phyloP scores from a whole-genome alignment of 2,888 invertebrate genomes.

The Erebia ligea region DNA sequence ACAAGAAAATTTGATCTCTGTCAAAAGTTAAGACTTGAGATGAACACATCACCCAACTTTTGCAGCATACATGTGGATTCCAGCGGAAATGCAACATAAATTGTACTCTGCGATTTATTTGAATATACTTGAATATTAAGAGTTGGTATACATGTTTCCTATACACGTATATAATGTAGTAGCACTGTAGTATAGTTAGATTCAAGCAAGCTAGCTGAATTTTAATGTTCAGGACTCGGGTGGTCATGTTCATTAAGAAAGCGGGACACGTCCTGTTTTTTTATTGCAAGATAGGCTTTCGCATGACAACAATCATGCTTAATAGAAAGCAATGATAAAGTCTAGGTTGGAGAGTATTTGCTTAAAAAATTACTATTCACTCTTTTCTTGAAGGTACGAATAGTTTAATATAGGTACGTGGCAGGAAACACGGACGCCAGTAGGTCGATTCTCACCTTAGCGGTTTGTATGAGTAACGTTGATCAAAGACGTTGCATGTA shows the following conservation, averaged over 20 bases:
- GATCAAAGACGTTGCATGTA: too few relatives aligned
- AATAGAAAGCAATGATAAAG: too few relatives aligned
- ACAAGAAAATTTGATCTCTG: neutral
- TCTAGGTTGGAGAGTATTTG: too few relatives aligned
- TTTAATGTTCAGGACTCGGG: constrained; percentile 35
- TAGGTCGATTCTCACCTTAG: too few relatives aligned
- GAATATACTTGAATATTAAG: constrained; percentile 35
- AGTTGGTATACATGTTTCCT: constrained; percentile 16
- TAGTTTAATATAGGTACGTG: too few relatives aligned
- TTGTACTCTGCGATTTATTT: constrained; percentile 36
- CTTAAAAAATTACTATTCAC: too few relatives aligned
- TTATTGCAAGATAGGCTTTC: too few relatives aligned
- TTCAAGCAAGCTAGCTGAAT: constrained; percentile 38
- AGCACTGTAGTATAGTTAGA: constrained; percentile 19
- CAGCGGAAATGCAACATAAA: constrained; percentile 28
- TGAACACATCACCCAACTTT: constrained; percentile 15
- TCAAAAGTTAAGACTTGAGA: constrained; percentile 1
- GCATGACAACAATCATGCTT: too few relatives aligned
- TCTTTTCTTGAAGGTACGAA: too few relatives aligned
- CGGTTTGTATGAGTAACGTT: too few relatives aligned
- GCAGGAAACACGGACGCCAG: too few relatives aligned
- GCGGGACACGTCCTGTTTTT: neutral
- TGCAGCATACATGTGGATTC: constrained; percentile 12
- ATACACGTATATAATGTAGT: constrained; percentile 6
- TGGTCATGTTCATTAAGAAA: constrained; percentile 9